Evolutionary conservation across 1,140 invertebrate genomes (phyloP), one percentile per base, ranked within the genome.

Genomic region (Drosophila ficusphila): DNA sequence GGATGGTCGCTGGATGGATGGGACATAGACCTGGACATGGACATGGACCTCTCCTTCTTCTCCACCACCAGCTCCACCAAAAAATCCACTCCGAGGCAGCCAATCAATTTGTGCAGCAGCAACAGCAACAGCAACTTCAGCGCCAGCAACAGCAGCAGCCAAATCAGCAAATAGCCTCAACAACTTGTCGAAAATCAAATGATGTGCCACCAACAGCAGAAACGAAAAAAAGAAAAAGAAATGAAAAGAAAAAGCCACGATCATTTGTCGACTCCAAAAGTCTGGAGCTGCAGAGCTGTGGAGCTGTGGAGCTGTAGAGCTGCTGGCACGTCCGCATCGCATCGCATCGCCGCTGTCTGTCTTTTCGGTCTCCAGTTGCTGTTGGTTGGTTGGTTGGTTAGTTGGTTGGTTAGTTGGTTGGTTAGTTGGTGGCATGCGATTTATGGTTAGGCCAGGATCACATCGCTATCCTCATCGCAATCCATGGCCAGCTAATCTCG

Each of bases 101-200:
- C 81, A 83, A 79, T 88, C 67, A 83, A 79, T 88, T 76, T 88
- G 78, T 88, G 73, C 72, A 44, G 53, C 69, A 46, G 62, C 71
- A 49, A 23, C 48, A 46, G n/a, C n/a, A n/a, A 49, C 65, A 42
- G 57, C 76, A 48, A 23, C 34, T 12, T 31, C 51, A 46, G 31
- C 19, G 25, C 18, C 51, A 46, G 46, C 48, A 21, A 29, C 48
- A 54, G 64, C 48, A 44, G 56, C 78, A 71, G 81, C 79, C 79
- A 85, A 83, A 83, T 83, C 79, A 83, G 79, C 81, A 85, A 85
- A 85, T 85, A 85, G 72, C 81, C 83, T 78, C 83, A 89, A 83
- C 83, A 89, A 83, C 75, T 88, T 79, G 83, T 88, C 78, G 70
- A 89, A 89, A 82, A 88, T 89, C 83, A 89, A 82, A 82, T 90